Conservation (phyloP, 2,888 invertebrate species). For the Ichneumoninae sp. region DNA sequence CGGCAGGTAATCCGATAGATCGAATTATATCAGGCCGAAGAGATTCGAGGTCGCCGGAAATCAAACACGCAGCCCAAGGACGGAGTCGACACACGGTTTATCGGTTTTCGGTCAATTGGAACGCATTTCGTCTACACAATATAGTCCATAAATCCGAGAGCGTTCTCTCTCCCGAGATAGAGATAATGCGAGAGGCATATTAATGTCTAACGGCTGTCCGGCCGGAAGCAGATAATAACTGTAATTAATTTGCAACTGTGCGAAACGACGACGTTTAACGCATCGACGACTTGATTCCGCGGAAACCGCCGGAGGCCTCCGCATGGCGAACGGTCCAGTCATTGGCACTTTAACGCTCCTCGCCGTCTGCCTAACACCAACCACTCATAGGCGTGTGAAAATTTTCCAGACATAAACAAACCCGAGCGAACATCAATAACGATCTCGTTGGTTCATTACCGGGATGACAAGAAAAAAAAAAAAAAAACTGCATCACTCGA, state of each 20-base stretch:
- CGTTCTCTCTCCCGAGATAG: not conserved
- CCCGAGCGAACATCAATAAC: not conserved
- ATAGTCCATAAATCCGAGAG: not conserved
- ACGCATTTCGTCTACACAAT: not conserved
- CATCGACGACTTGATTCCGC: conserved; percentile 3
- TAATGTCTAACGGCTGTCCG: conserved; percentile 12
- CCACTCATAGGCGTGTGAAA: not conserved
- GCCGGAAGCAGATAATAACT: not conserved
- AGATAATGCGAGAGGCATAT: not conserved
- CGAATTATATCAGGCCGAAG: conserved; percentile 54
- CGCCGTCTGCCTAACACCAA: not conserved
- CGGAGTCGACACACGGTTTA: not conserved
- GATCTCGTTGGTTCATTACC: not conserved
- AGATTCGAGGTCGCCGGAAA: conserved; percentile 50
- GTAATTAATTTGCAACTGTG: conserved; percentile 14
- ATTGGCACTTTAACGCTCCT: conserved; percentile 2
- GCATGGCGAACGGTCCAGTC: not conserved
- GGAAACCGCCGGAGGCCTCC: not conserved
- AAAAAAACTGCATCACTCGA: conserved; percentile 36
- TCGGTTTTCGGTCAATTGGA: not conserved
- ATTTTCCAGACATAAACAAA: not conserved
- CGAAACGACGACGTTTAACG: conserved; percentile 15
- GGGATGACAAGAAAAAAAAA: not conserved
- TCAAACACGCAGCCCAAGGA: conserved; percentile 38
- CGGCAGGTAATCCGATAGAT: conserved; percentile 56